Conservation (phyloP, 2,888 invertebrate genomes). For the Cacoxenus indagator region DNA sequence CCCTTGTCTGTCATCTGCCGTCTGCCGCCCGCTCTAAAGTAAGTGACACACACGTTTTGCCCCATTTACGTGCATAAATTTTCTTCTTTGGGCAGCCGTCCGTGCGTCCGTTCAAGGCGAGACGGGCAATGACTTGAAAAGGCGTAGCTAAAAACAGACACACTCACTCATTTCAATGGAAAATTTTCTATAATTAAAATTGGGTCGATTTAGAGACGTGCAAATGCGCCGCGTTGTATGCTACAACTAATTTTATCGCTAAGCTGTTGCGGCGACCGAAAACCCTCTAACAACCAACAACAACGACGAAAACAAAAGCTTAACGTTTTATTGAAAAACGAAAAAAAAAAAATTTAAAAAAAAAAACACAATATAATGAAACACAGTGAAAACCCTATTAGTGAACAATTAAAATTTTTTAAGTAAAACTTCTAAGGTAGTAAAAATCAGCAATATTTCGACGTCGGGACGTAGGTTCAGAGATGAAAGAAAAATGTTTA, state of each 20-base stretch:
- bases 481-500: too few species aligned
- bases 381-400: neutral
- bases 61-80: neutral
- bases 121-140: neutral
- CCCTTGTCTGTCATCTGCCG: too few species aligned
- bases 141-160: conserved; percentile 28
- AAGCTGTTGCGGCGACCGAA: neutral
- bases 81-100: neutral
- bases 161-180: neutral
- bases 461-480: too few species aligned
- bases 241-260: conserved; percentile 54
- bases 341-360: neutral
- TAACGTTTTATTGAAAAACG: conserved; percentile 25
- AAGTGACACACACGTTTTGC: neutral
- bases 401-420: too few species aligned
- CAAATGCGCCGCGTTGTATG: conserved; percentile 63
- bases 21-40: too few species aligned
- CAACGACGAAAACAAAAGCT: neutral
- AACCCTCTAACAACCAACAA: neutral
- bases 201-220: conserved; percentile 52
- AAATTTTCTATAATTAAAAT: conserved; percentile 36
- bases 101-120: neutral
- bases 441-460: too few species aligned
- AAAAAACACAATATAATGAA: neutral
- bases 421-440: too few species aligned